phyloP scores from a whole-genome alignment of 2,797 vertebrate genomes.

The Ceryle rudis region DNA sequence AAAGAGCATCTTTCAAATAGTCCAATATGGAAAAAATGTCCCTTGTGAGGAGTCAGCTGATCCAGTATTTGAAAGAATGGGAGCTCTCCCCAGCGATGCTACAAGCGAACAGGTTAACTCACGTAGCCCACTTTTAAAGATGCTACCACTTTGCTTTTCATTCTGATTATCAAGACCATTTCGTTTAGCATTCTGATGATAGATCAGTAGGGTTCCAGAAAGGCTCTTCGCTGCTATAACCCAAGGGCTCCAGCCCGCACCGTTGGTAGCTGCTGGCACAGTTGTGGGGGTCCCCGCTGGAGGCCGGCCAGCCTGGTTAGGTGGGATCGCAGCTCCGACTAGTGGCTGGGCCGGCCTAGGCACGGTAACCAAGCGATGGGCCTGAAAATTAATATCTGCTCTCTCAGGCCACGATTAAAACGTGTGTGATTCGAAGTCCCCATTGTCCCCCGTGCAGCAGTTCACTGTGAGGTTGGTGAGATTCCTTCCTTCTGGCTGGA shows the following conservation, averaged over 20 bases:
- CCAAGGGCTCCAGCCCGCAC: fast-evolving
- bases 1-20: neutral
- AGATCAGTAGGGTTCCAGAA: fast-evolving
- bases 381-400: fast-evolving
- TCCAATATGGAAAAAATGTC: fast-evolving
- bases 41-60: neutral
- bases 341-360: neutral
- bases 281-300: fast-evolving
- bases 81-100: neutral
- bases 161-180: fast-evolving
- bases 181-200: fast-evolving
- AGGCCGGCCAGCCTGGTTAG: neutral
- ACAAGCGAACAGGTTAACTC: neutral
- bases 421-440: fast-evolving
- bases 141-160: fast-evolving
- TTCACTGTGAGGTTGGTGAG: fast-evolving
- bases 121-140: fast-evolving
- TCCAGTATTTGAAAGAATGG: fast-evolving
- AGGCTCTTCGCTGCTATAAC: fast-evolving
- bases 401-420: neutral
- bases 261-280: fast-evolving
- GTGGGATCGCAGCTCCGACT: neutral
- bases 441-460: neutral
- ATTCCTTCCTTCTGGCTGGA: too few species aligned
- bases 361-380: fast-evolving